Conservation (phyloP, 2,797 vertebrate genomes). For the Craterocephalus amniculus region DNA sequence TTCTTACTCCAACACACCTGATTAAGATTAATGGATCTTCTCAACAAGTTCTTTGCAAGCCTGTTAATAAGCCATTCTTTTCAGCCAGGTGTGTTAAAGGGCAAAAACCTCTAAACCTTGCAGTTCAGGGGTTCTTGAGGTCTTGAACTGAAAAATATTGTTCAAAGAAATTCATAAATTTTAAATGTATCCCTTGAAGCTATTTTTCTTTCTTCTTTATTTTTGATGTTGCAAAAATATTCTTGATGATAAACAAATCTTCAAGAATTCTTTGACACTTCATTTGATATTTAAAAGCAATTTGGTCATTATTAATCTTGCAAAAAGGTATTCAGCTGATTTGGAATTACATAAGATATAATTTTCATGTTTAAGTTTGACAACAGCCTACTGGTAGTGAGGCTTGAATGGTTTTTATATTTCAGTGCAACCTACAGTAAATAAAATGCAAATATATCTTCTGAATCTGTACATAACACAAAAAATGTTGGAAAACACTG, state of each 20-base stretch:
- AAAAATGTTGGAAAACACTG: not conserved
- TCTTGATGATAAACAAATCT: not conserved
- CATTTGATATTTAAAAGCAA: not conserved
- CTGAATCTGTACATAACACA: not conserved
- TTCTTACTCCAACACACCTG: too few relatives aligned
- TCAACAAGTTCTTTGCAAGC: too few relatives aligned
- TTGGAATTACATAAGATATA: not conserved
- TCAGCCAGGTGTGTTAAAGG: too few relatives aligned
- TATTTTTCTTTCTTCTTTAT: not conserved
- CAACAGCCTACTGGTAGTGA: not conserved
- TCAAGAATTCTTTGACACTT: too few relatives aligned
- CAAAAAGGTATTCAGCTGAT: not conserved
- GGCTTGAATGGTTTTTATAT: not conserved
- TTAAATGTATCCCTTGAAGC: too few relatives aligned
- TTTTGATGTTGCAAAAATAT: not conserved
- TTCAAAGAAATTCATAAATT: not conserved
- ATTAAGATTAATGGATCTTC: too few relatives aligned
- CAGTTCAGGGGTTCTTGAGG: too few relatives aligned
- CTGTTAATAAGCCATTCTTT: too few relatives aligned
- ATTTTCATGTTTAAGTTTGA: not conserved
- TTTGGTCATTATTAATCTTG: not conserved
- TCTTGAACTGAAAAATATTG: too few relatives aligned
- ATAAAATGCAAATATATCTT: slow-evolving; percentile 2
- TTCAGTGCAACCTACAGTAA: not conserved
- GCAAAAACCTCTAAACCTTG: too few relatives aligned